Conservation (phyloP, 2,113 vertebrate species). For the Corynorhinus townsendii region DNA sequence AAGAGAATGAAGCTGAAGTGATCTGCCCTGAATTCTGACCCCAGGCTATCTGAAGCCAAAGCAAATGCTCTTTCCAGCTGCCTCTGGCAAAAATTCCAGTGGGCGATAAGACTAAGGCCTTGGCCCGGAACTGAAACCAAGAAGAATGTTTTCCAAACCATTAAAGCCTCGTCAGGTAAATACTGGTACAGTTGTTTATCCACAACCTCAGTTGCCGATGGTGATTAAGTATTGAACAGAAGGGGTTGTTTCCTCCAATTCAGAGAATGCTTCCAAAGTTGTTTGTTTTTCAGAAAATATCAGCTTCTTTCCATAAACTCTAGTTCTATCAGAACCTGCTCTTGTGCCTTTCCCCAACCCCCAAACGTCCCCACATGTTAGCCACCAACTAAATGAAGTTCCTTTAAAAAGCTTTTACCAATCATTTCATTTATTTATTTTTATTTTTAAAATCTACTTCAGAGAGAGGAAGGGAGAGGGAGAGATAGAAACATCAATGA, state of each 20-base stretch:
- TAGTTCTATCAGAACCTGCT: background rate
- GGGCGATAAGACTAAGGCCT: background rate
- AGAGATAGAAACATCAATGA: too few relatives aligned
- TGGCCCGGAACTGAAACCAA: background rate
- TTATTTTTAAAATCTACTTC: background rate
- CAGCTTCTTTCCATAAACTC: conserved; percentile 9
- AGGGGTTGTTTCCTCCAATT: conserved; percentile 45
- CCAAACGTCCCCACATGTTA: background rate
- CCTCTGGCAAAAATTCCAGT: background rate
- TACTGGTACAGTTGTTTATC: conserved; percentile 25
- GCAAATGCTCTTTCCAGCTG: background rate
- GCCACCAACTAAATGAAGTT: background rate
- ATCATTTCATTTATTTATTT: background rate
- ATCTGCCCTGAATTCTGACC: background rate
- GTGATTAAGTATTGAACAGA: conserved; percentile 63
- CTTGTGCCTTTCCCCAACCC: background rate
- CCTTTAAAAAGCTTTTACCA: background rate
- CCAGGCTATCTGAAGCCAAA: background rate
- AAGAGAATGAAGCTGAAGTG: background rate
- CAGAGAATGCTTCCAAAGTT: conserved; percentile 26
- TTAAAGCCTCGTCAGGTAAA: conserved; percentile 47
- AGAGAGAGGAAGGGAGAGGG: too few relatives aligned
- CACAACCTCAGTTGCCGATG: conserved; percentile 49
- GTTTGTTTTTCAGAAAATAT: conserved; percentile 55
- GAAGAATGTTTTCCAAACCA: conserved; percentile 32